phyloP scores from a whole-genome alignment of 30 jellyfish, hydroid and myxozoan genomes.

The Turritopsis rubra region DNA sequence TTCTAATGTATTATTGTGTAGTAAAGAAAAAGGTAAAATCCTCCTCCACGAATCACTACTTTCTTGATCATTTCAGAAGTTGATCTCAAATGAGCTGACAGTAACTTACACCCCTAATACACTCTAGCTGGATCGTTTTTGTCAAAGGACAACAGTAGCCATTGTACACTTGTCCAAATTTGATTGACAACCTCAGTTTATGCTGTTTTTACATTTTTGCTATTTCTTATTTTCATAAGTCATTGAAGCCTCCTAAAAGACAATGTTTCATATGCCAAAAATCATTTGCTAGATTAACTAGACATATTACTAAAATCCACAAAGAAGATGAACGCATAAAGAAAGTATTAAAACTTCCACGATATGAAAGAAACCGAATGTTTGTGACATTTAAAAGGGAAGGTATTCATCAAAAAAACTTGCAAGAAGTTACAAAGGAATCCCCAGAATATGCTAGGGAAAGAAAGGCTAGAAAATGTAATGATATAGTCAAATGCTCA shows the following conservation, averaged over 20 bases:
- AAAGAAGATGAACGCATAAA: neutral
- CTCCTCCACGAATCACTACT: neutral
- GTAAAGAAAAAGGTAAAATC: neutral
- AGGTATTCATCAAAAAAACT: neutral
- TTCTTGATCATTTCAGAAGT: neutral
- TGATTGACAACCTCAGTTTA: neutral
- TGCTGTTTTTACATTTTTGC: neutral
- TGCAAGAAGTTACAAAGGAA: constrained; percentile 13
- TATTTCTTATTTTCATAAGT: neutral
- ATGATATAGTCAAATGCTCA: constrained; percentile 6
- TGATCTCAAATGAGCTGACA: neutral
- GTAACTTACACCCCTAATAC: neutral
- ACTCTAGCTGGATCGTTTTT: neutral
- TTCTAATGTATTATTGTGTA: neutral
- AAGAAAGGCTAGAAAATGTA: constrained; percentile 5
- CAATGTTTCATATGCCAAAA: neutral
- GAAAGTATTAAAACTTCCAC: neutral
- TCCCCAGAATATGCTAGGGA: constrained; percentile 19
- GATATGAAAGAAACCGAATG: neutral
- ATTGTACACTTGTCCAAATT: neutral
- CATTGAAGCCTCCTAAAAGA: neutral
- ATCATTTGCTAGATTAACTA: neutral
- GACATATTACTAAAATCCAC: neutral
- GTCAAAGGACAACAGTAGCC: neutral
- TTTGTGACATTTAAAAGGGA: neutral